phyloP scores from a whole-genome alignment of 2,888 invertebrate genomes.

The Drosophila macrospina region DNA sequence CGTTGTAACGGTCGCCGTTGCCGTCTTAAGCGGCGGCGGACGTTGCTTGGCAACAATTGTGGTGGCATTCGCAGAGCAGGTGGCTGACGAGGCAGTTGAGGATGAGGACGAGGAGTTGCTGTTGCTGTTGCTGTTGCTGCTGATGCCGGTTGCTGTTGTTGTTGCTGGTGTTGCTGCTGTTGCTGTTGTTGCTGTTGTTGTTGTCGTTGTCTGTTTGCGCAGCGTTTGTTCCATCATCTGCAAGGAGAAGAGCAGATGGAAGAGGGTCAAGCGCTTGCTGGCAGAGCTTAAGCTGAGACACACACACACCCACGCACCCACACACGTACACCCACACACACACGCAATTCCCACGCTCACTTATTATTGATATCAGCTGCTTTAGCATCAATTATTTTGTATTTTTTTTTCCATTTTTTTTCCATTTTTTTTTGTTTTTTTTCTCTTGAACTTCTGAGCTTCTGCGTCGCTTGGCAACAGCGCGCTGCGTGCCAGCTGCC shows the following conservation, averaged over 20 bases:
- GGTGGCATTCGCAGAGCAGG: slow-evolving; percentile 70
- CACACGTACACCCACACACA: too few species aligned
- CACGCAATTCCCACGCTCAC: too few species aligned
- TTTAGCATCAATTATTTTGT: not conserved
- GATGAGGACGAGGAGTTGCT: slow-evolving; percentile 52
- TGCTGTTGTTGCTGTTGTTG: not conserved
- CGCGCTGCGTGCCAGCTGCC: slow-evolving; percentile 11
- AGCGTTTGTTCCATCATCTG: slow-evolving; percentile 68
- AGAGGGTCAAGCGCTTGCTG: not conserved
- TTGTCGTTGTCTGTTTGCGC: slow-evolving; percentile 60
- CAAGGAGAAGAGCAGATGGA: slow-evolving; percentile 2
- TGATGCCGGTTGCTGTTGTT: slow-evolving; percentile 36
- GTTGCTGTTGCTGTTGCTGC: slow-evolving; percentile 2
- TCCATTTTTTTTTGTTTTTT: not conserved
- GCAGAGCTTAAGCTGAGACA: too few species aligned
- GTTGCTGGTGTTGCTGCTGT: slow-evolving; percentile 38
- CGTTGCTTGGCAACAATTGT: slow-evolving; percentile 72
- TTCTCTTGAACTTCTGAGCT: slow-evolving; percentile 12
- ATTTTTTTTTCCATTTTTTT: too few species aligned
- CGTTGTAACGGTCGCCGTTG: slow-evolving; percentile 67
- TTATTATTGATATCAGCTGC: too few species aligned
- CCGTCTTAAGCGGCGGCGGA: slow-evolving; percentile 84
- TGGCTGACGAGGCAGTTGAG: slow-evolving; percentile 59
- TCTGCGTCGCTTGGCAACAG: slow-evolving; percentile 23
- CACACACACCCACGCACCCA: too few species aligned